Conservation (phyloP, 1,140 invertebrate species). For the Microvelia longipes region DNA sequence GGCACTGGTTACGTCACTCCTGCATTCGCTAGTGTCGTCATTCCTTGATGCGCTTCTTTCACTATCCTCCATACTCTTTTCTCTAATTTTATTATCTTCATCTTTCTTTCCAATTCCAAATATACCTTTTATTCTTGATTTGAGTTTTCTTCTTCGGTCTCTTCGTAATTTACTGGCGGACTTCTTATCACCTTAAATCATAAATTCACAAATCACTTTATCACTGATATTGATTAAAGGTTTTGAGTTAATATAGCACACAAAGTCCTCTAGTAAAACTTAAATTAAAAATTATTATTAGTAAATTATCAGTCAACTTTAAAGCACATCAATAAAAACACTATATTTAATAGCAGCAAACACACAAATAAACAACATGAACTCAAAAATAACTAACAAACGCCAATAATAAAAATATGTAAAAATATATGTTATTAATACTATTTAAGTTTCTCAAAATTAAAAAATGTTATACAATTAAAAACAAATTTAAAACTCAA, state of each 20-base stretch:
- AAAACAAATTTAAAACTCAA: too few relatives aligned
- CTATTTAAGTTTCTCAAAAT: too few relatives aligned
- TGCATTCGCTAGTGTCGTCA: neutral
- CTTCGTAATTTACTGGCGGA: constrained; percentile 5
- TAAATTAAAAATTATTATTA: neutral
- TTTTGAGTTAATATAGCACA: neutral
- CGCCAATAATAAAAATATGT: too few relatives aligned
- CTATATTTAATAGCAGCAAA: too few relatives aligned
- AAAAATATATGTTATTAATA: too few relatives aligned
- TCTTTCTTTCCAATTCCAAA: constrained; percentile 2
- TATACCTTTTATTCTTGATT: constrained; percentile 5
- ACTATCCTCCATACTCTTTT: neutral
- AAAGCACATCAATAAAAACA: too few relatives aligned
- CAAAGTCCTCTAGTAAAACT: neutral
- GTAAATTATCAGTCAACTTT: too few relatives aligned
- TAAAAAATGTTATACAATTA: too few relatives aligned
- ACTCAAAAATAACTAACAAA: too few relatives aligned
- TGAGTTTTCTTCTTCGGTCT: constrained; percentile 4
- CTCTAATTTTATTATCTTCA: neutral
- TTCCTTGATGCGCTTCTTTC: neutral
- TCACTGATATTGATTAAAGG: neutral
- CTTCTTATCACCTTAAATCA: constrained; percentile 1
- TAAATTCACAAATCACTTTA: neutral
- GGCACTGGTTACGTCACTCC: neutral
- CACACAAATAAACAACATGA: too few relatives aligned